Conservation (phyloP, 2,888 invertebrate genomes). For the Cryptus armator region DNA sequence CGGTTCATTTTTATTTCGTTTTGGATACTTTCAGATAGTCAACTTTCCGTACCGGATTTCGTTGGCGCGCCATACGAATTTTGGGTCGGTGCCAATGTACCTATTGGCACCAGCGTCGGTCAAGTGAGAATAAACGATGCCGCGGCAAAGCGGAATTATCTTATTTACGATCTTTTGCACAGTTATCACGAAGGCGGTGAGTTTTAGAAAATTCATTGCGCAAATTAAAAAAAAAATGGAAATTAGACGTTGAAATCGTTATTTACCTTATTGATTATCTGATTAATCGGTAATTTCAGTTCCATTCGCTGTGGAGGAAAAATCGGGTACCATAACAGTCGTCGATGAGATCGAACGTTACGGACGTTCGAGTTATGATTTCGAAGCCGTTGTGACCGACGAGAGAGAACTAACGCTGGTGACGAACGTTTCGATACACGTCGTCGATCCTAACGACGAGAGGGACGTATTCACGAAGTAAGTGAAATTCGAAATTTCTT, state of each 20-base stretch:
- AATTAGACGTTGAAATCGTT: slow-evolving; percentile 10
- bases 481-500: slow-evolving; percentile 81
- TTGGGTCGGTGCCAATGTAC: slow-evolving; percentile 95
- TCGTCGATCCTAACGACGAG: slow-evolving; percentile 92
- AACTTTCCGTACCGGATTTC: slow-evolving; percentile 89
- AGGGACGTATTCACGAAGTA: slow-evolving; percentile 89
- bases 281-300: slow-evolving; percentile 86
- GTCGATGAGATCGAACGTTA: slow-evolving; percentile 91
- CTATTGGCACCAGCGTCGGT: slow-evolving; percentile 94
- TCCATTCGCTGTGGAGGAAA: slow-evolving; percentile 96
- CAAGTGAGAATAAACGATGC: slow-evolving; percentile 92
- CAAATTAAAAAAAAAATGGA: neutral
- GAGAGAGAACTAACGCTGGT: slow-evolving; percentile 89
- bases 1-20: neutral
- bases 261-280: neutral
- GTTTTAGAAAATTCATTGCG: slow-evolving; percentile 47
- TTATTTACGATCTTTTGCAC: slow-evolving; percentile 93
- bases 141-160: slow-evolving; percentile 88
- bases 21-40: slow-evolving; percentile 83
- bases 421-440: slow-evolving; percentile 94
- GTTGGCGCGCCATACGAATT: slow-evolving; percentile 95
- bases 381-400: slow-evolving; percentile 92
- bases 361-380: slow-evolving; percentile 90
- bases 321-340: slow-evolving; percentile 94
- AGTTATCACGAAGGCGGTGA: slow-evolving; percentile 93